Evolutionary conservation across 2,888 invertebrate genomes (phyloP).

Genomic region (Seira musarum): DNA sequence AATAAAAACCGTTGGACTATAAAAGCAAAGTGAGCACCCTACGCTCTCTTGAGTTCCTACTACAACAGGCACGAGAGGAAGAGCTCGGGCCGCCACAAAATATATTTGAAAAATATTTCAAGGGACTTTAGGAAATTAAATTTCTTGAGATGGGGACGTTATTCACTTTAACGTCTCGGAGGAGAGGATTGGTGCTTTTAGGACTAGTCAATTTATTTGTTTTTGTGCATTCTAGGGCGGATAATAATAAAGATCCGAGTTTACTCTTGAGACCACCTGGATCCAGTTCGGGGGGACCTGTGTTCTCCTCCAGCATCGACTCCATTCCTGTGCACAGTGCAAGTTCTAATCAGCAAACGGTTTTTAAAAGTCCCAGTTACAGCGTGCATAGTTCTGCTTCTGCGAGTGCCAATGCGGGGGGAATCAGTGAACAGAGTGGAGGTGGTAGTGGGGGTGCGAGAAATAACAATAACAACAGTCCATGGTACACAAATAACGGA

Average conservation of each 20-base stretch:
- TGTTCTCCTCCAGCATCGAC: constrained; percentile 44
- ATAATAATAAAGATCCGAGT: constrained; percentile 46
- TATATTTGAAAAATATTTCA: neutral
- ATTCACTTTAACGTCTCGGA: neutral
- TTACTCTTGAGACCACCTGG: constrained; percentile 19
- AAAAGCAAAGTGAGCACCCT: neutral
- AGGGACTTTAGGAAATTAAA: neutral
- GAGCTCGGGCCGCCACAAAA: neutral
- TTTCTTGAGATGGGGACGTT: constrained; percentile 33
- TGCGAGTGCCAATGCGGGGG: constrained; percentile 15
- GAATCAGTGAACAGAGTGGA: no score
- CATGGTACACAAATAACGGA: no score
- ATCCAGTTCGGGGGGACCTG: constrained; percentile 10
- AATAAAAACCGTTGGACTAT: neutral
- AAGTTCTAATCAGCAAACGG: constrained; percentile 15
- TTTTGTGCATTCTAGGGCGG: constrained; percentile 23
- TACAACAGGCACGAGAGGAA: neutral
- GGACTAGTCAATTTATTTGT: neutral
- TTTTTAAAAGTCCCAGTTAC: constrained; percentile 22
- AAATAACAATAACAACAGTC: no score
- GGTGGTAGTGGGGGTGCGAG: no score
- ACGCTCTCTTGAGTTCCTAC: neutral
- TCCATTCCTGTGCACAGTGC: constrained; percentile 29
- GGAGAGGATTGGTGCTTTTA: neutral
- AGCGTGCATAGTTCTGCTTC: constrained; percentile 27